Evolutionary conservation across 1,140 invertebrate genomes (phyloP).

Genomic region (Drosophila miranda): DNA sequence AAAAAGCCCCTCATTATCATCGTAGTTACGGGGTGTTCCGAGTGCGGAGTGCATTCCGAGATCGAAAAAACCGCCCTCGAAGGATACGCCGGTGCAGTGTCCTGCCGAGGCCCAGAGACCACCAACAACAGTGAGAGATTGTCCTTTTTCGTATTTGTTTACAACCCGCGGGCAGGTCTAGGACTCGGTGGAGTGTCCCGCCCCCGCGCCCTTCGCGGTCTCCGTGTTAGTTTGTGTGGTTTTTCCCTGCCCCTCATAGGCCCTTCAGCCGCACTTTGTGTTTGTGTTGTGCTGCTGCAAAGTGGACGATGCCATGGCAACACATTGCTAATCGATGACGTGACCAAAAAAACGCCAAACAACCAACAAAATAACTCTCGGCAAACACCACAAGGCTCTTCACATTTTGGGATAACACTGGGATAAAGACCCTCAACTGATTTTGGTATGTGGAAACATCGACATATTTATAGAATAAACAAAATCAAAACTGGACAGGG

Average conservation of each 20-base stretch:
- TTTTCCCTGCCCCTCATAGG: not conserved
- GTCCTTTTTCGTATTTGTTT: slow-evolving; percentile 34
- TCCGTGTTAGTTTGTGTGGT: slow-evolving; percentile 49
- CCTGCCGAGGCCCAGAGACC: slow-evolving; percentile 35
- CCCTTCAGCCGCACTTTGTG: slow-evolving; percentile 1
- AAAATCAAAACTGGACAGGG: not conserved
- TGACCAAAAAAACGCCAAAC: slow-evolving; percentile 59
- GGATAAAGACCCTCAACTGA: slow-evolving; percentile 78
- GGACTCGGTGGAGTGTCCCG: too few relatives aligned
- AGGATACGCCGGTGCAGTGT: slow-evolving; percentile 52
- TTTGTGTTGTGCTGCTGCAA: slow-evolving; percentile 65
- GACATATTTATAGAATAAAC: slow-evolving; percentile 35
- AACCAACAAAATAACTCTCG: slow-evolving; percentile 17
- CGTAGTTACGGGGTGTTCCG: not conserved
- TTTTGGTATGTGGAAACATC: slow-evolving; percentile 55
- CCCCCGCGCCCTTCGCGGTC: not conserved
- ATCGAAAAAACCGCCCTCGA: not conserved
- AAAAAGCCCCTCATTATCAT: slow-evolving; percentile 11
- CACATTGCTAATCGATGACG: slow-evolving; percentile 79
- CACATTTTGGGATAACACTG: slow-evolving; percentile 73
- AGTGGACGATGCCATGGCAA: slow-evolving; percentile 72
- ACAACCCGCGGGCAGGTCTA: slow-evolving; percentile 47
- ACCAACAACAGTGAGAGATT: slow-evolving; percentile 33
- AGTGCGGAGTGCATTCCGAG: not conserved
- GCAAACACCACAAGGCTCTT: slow-evolving; percentile 12